Base-by-base conservation (phyloP, 1,140 invertebrate species). In the Neodiprion pinetum region DNA sequence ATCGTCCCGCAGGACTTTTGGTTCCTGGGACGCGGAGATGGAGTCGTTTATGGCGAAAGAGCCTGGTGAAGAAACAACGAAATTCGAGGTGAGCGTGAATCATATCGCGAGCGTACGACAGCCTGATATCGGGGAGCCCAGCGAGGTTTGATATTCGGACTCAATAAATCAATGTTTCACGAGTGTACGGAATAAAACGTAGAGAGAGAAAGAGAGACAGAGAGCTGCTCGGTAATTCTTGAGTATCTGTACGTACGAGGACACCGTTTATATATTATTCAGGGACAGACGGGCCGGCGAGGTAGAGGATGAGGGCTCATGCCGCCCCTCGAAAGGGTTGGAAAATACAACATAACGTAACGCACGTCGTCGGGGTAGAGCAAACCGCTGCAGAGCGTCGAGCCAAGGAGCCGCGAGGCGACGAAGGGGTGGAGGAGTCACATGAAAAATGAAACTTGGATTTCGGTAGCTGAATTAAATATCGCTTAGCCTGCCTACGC, bases 191-290 rank as follows among this genome's bases (percentile, higher is more conserved):
- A 61, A 61, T 61, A 61, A 7, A 61, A 61, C 53, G 8, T 4
- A 12, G 53, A 61, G 28, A 40, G 28, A 40, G 28, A 40, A 5
- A 40, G 28, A 40, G 28, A 40, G 28, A 40, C 2, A 40, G n/a
- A 12, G 53, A 61, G 28, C n/a, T 8, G 11, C n/a, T 8, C 53
- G 11, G 53, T 9, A 61, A 61, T 61, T 61, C 53, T 61, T 61
- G 53, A 61, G 53, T 61, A 61, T 61, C 53, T 1, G 5, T 61
- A 61, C 53, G 53, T 61, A 61, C 53, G 53, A 61, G 53, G 53
- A 61, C 53, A 61, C 53, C 53, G 53, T 61, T 61, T 61, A 61
- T 61, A 61, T 61, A 61, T 61, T 61, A 61, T 61, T 61, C 53
- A 61, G n/a, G 11, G 53, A 61, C 53, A 61, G 53, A 61, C 53